Evolutionary conservation across 2,797 vertebrate species (phyloP), one percentile per base, ranked within the genome.

Genomic region (Ara ararauna): DNA sequence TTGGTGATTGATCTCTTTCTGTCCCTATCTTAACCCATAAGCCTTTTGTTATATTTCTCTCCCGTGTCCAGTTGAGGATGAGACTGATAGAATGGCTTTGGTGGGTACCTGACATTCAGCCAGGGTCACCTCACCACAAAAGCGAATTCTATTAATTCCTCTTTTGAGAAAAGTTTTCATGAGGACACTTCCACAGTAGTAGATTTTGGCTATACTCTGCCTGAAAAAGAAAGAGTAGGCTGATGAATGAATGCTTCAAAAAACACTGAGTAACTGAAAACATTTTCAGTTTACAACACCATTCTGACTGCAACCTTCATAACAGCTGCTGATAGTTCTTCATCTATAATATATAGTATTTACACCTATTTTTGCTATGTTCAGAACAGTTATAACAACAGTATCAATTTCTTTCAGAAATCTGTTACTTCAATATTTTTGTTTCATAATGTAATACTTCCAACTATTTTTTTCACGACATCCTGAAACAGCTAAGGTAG

Each of bases 171-270:
- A 36, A 51, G 29, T 53, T 89, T 92, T 77, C 24, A 26, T n/a
- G 29, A 77, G 73, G 47, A 60, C 36, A 32, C 5, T 64, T 92
- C 53, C 23, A 50, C 19, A 36, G 27, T 26, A 48, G 48, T 38
- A 78, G 47, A 34, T 87, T 92, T 94, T 71, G 51, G 7, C 14
- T 95, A 48, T 40, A 13, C 70, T 94, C 61, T 92, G 27, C 40
- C 12, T 36, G 48, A 45, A 81, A 75, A 80, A 80, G 86, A 83
- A 58, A 45, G 15, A 48, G 34, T 50, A 64, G 24, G 20, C 12
- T 92, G 74, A 30, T 48, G 24, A 89, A 89, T 42, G 29, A 77
- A 47, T n/a, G 11, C 30, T 85, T 87, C 17, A 68, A 70, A 85
- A 90, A 74, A 8, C 44, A 77, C 18, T 32, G 54, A 86, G 17